Evolutionary conservation across 2,888 invertebrate genomes (phyloP).

Genomic region (Drosophila monieri): DNA sequence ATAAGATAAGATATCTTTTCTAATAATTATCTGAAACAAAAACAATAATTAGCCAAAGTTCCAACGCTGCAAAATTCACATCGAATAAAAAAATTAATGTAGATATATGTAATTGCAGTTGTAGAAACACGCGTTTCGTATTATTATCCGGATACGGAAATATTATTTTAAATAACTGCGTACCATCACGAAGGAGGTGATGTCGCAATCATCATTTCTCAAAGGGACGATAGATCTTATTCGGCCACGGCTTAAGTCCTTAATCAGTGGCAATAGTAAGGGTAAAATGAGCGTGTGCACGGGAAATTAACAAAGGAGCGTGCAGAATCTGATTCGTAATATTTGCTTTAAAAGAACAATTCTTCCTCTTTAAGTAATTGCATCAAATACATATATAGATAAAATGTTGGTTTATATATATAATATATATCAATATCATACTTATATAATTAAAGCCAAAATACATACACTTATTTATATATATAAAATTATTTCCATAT

Average conservation of each 20-base stretch:
- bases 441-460: too few species aligned
- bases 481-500: too few species aligned
- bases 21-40: too few species aligned
- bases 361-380: constrained; percentile 61
- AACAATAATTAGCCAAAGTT: too few species aligned
- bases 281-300: constrained; percentile 66
- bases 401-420: neutral
- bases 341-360: constrained; percentile 62
- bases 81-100: too few species aligned
- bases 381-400: constrained; percentile 12
- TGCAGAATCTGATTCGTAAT: constrained; percentile 71
- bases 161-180: constrained; percentile 75
- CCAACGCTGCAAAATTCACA: too few species aligned
- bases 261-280: constrained; percentile 22
- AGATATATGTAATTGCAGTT: neutral
- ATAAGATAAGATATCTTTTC: too few species aligned
- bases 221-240: constrained; percentile 29
- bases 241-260: constrained; percentile 26
- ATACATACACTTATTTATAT: too few species aligned
- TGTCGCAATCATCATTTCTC: constrained; percentile 6
- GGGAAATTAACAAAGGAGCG: constrained; percentile 76
- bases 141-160: constrained; percentile 76
- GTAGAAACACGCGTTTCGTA: constrained; percentile 66
- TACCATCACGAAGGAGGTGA: constrained; percentile 40
- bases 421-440: neutral